These are phyloP conservation scores for Eriocheir sinensis DNA, from an alignment of 1,140 invertebrate species.

Conservation along the genomic window DNA sequence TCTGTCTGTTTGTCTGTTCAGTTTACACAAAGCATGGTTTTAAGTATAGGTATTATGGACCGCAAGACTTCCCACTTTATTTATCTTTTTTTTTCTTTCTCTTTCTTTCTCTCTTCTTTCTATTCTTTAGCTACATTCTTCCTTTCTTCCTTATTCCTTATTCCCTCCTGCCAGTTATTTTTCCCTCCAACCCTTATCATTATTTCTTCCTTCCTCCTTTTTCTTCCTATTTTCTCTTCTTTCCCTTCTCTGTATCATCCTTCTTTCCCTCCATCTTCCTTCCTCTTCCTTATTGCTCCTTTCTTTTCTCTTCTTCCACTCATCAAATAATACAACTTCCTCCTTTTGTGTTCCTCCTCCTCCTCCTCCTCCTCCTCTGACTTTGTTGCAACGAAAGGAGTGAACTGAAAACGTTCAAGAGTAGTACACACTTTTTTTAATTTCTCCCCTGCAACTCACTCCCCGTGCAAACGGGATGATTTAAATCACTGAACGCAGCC, in stretches of 20 bases:
- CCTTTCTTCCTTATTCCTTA: not conserved
- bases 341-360: not conserved
- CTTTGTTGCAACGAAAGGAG: not conserved
- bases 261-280: not conserved
- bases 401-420: not conserved
- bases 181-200: not conserved
- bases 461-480: too few relatives aligned
- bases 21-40: too few relatives aligned
- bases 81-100: not conserved
- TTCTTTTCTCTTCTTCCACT: not conserved
- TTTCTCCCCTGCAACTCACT: too few relatives aligned
- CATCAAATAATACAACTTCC: not conserved
- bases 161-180: not conserved
- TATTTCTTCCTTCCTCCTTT: not conserved
- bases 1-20: constrained; percentile 24
- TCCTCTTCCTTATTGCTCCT: not conserved
- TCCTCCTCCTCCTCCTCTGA: not conserved
- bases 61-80: constrained; percentile 32
- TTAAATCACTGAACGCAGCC: too few relatives aligned
- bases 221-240: not conserved
- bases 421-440: too few relatives aligned
- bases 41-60: too few relatives aligned
- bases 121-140: not conserved
- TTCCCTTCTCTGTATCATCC: not conserved
- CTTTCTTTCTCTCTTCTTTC: not conserved